Conservation (phyloP, 2,888 invertebrate species). For the Macropis europaea region DNA sequence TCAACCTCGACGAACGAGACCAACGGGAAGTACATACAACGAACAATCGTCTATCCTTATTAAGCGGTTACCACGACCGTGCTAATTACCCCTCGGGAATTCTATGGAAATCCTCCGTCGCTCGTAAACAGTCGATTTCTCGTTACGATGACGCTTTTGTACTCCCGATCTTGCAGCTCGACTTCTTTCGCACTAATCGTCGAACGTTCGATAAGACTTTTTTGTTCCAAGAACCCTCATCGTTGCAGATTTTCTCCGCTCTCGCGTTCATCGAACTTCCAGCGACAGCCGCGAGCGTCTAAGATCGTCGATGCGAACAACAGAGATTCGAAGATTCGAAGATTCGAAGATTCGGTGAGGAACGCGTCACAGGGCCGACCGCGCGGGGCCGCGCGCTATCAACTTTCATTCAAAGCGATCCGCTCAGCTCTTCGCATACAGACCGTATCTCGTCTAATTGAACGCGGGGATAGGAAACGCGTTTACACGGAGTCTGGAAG, state of each 20-base stretch:
- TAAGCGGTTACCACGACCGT: background rate
- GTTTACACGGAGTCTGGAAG: constrained; percentile 30
- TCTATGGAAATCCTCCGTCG: background rate
- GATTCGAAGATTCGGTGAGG: too few relatives aligned
- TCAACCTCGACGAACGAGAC: background rate
- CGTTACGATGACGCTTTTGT: background rate
- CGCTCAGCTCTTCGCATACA: background rate
- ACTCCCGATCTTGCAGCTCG: background rate
- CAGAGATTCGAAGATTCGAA: too few relatives aligned
- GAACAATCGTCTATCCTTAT: background rate
- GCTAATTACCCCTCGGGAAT: background rate
- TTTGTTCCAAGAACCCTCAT: background rate
- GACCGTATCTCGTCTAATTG: background rate
- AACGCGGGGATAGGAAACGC: constrained; percentile 7
- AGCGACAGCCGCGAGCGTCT: too few relatives aligned
- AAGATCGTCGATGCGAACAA: too few relatives aligned
- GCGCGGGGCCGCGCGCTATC: too few relatives aligned
- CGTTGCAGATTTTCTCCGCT: too few relatives aligned
- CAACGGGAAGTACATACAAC: background rate
- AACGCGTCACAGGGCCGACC: too few relatives aligned
- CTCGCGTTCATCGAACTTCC: too few relatives aligned
- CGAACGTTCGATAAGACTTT: background rate
- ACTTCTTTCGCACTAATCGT: background rate
- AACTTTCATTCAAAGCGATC: too few relatives aligned
- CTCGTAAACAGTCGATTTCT: background rate